Conservation (phyloP, 2,113 vertebrate genomes). For the Plectropomus leopardus region DNA sequence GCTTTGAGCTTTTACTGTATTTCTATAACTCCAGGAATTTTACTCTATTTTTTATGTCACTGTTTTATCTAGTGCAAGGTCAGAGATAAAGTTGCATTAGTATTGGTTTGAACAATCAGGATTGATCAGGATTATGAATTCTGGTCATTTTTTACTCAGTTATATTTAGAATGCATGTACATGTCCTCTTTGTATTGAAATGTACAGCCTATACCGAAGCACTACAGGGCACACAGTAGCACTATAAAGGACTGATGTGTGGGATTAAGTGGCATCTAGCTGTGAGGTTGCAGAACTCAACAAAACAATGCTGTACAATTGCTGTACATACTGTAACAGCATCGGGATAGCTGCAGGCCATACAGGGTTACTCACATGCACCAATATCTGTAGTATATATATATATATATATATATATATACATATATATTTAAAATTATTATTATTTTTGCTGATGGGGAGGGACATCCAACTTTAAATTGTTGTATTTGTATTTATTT, state of each 20-base stretch:
- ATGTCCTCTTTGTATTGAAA: neutral
- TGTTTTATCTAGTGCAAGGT: neutral
- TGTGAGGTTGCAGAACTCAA: too few species aligned
- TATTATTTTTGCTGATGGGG: too few species aligned
- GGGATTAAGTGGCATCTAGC: too few species aligned
- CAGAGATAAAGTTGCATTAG: neutral
- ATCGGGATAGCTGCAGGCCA: constrained; percentile 5
- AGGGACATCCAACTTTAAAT: too few species aligned
- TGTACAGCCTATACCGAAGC: neutral
- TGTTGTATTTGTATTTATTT: too few species aligned
- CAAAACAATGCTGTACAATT: neutral
- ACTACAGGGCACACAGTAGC: neutral
- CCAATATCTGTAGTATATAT: too few species aligned
- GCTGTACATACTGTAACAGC: neutral
- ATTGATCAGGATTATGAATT: neutral
- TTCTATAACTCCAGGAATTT: neutral
- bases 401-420: too few species aligned
- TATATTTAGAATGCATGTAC: neutral
- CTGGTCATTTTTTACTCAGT: neutral
- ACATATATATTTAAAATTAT: too few species aligned
- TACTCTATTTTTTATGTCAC: neutral
- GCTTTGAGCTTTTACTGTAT: neutral
- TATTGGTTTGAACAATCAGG: neutral
- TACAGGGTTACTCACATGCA: neutral
- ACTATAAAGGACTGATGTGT: too few species aligned